Evolutionary conservation across 2,797 vertebrate genomes (phyloP), one percentile per base, ranked within the genome.

Genomic region (Malurus splendens): DNA sequence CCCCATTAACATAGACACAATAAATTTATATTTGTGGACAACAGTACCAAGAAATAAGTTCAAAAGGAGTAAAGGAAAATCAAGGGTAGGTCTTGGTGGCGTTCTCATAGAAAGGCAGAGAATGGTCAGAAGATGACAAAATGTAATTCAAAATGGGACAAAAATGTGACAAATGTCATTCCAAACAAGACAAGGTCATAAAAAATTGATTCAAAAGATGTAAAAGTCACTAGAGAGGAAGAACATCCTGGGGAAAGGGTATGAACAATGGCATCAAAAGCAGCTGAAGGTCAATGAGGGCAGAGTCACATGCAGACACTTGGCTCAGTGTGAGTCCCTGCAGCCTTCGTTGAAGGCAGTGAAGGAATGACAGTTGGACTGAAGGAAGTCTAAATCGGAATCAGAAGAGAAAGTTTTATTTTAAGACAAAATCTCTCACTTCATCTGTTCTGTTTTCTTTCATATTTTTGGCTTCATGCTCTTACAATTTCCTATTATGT

Each of bases 371-470:
- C 67, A 91, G 71, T 2, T 62, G 54, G 77, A 76, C 36, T 54
- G 54, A 56, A 92, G 33, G 65, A 86, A 78, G 23, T 22, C 73
- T 87, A 86, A 89, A 89, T 72, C 7, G 0, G 70, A 89, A 82
- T 82, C 84, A 86, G 55, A 90, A 86, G 23, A 85, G 33, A 78
- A 93, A 73, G 28, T 38, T 68, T 81, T 95, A 92, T 90, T 93
- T 95, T 92, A 91, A 90, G 90, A 80, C 41, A 64, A 78, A 92
- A 90, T 75, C 38, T 94, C 90, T 92, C 90, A 75, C 84, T 90
- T 92, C 84, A 83, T 92, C 79, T 91, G 91, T 83, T 93, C 87
- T 76, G 48, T 32, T 83, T 90, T 92, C 76, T 86, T 87, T 83
- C 70, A 66, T 73, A 89, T 76, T 87, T 94, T 95, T 83, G 73